phyloP scores from a whole-genome alignment of 1,140 invertebrate species.

The Drosophila nannoptera region DNA sequence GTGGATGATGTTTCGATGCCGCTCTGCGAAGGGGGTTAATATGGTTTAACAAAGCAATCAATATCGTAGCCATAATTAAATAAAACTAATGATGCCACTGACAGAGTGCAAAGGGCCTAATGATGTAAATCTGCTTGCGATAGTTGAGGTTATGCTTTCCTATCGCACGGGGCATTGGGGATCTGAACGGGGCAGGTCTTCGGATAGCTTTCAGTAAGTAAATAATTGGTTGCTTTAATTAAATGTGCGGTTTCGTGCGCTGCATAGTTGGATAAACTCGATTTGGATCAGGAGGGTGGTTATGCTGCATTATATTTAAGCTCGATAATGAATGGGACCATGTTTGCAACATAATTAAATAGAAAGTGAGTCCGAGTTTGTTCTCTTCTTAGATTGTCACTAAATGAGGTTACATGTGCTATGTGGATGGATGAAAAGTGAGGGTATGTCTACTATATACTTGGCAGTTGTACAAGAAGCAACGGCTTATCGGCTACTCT shows the following conservation, averaged over 20 bases:
- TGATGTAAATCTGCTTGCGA: slow-evolving; percentile 40
- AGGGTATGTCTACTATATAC: not conserved
- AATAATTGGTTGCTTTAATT: not conserved
- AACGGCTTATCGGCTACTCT: not conserved
- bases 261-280: no score
- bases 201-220: not conserved
- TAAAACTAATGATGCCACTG: slow-evolving; percentile 78
- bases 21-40: slow-evolving; percentile 59
- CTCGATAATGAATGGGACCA: not conserved
- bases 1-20: slow-evolving; percentile 18
- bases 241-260: no score
- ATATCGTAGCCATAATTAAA: slow-evolving; percentile 75
- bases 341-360: not conserved
- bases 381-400: no score
- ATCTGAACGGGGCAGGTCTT: not conserved
- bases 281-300: not conserved
- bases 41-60: slow-evolving; percentile 77
- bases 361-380: no score
- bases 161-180: not conserved
- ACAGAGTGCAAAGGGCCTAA: slow-evolving; percentile 61
- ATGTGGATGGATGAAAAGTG: not conserved
- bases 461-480: not conserved
- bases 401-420: no score
- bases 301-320: not conserved
- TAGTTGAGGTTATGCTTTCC: slow-evolving; percentile 11